A percentile compares a stretch with the other conserved stretches of the same genome.
Evolutionary conservation across 2,113 vertebrate species (phyloP).

Genomic region (Saguinus imperator): DNA sequence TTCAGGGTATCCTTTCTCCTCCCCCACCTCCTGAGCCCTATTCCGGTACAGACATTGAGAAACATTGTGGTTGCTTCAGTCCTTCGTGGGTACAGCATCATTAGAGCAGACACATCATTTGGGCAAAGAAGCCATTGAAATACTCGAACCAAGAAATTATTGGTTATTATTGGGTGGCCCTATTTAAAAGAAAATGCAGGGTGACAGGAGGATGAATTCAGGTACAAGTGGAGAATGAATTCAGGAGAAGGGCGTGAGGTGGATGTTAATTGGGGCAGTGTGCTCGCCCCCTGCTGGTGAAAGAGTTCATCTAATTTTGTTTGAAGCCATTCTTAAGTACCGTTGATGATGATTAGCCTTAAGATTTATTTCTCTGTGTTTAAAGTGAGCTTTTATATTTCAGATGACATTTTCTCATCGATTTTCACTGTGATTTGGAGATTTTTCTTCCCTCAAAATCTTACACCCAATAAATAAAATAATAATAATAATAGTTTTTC

Average conservation of each 20-base stretch:
- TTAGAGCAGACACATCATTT: neutral
- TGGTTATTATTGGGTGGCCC: neutral
- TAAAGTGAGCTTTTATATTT: neutral
- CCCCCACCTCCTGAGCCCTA: too few relatives aligned
- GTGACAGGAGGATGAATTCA: neutral
- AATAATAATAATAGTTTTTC: neutral
- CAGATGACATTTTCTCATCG: neutral
- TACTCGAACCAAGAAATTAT: neutral
- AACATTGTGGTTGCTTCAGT: neutral
- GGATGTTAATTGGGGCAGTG: neutral
- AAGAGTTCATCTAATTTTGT: neutral
- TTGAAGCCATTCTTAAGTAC: neutral
- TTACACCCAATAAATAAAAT: neutral
- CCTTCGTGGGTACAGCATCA: neutral
- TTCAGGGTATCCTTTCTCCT: neutral
- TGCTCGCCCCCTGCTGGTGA: neutral
- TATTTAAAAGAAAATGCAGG: neutral
- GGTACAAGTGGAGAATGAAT: neutral
- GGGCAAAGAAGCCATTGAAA: neutral
- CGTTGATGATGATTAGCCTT: neutral
- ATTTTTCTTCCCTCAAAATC: neutral
- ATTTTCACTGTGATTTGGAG: neutral
- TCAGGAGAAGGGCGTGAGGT: rapidly evolving
- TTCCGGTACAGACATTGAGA: neutral
- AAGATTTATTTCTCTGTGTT: neutral